A percentile compares a stretch with the other conserved stretches of the same genome.
These are phyloP conservation scores for Lochmaea crataegi DNA, from an alignment of 2,888 invertebrate genomes.

Conservation along the genomic window DNA sequence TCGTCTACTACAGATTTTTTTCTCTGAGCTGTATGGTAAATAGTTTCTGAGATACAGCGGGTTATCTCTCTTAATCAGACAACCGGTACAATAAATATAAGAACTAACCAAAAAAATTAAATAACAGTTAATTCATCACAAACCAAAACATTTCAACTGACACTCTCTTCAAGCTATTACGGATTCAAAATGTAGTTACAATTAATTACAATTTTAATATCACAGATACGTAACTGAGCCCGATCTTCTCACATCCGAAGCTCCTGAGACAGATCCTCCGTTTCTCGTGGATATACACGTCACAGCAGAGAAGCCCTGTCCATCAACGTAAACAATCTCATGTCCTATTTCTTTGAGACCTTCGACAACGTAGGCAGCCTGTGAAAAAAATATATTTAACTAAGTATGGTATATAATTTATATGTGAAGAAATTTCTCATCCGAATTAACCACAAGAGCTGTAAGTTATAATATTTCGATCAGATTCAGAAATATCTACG, in stretches of 20 bases:
- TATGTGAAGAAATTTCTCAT: slow-evolving; percentile 12
- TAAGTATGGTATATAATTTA: not conserved
- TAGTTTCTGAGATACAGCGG: too few species aligned
- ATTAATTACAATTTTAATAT: slow-evolving; percentile 13
- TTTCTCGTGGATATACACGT: slow-evolving; percentile 66
- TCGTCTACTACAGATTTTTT: too few species aligned
- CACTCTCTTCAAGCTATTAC: not conserved
- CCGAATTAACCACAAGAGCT: too few species aligned
- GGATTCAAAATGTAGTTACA: not conserved
- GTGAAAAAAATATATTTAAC: slow-evolving; percentile 36
- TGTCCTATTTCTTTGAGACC: slow-evolving; percentile 69
- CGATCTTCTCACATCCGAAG: slow-evolving; percentile 65
- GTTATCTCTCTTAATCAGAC: too few species aligned
- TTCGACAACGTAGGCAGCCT: slow-evolving; percentile 64
- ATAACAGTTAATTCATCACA: too few species aligned
- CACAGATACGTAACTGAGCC: slow-evolving; percentile 66
- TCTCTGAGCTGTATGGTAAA: too few species aligned
- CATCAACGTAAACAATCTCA: slow-evolving; percentile 62
- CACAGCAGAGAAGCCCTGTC: slow-evolving; percentile 75
- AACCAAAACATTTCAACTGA: too few species aligned
- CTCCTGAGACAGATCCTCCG: slow-evolving; percentile 63
- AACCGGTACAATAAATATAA: too few species aligned
- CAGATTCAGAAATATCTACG: too few species aligned
- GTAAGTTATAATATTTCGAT: too few species aligned
- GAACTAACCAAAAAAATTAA: too few species aligned